Percentiles rank a stretch among this genome's conserved stretches.
Evolutionary conservation across 2,797 vertebrate species (phyloP).

Genomic region (Malurus splendens): DNA sequence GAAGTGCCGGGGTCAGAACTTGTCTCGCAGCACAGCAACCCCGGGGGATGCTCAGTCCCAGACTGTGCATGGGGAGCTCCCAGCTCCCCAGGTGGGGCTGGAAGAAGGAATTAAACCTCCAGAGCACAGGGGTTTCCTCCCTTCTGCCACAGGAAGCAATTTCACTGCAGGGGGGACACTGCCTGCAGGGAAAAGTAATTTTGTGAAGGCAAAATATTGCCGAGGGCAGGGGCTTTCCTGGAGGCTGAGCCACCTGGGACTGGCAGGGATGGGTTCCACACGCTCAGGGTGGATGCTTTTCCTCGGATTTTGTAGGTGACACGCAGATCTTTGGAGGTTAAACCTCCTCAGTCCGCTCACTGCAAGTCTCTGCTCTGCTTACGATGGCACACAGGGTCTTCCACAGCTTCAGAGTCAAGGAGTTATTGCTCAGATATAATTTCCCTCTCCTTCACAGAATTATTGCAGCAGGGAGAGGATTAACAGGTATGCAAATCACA

Average conservation of each 20-base stretch:
- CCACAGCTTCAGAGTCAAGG: not conserved
- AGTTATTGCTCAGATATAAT: not conserved
- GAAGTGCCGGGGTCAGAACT: not conserved
- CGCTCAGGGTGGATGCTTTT: not conserved
- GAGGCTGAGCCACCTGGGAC: not conserved
- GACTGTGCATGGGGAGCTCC: not conserved
- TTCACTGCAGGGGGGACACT: not conserved
- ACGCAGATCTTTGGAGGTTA: not conserved
- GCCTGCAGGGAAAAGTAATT: not conserved
- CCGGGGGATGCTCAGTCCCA: not conserved
- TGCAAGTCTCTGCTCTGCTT: not conserved
- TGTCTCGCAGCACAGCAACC: accelerated
- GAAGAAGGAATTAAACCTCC: not conserved
- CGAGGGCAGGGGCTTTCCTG: not conserved
- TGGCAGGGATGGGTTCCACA: not conserved
- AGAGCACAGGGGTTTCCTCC: not conserved
- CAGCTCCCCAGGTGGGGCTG: not conserved
- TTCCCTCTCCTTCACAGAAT: slow-evolving; percentile 17
- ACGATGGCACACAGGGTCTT: not conserved
- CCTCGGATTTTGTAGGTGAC: not conserved
- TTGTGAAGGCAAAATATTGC: not conserved
- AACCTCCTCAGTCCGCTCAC: not conserved
- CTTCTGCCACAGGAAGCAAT: accelerated
- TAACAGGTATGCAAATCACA: slow-evolving; percentile 41
- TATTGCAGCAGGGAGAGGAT: slow-evolving; percentile 40